These are phyloP conservation scores for Chondrilla cf. caribensis DNA, from an alignment of 37 sponge, comb jelly and placozoan genomes.

Conservation along the genomic window DNA sequence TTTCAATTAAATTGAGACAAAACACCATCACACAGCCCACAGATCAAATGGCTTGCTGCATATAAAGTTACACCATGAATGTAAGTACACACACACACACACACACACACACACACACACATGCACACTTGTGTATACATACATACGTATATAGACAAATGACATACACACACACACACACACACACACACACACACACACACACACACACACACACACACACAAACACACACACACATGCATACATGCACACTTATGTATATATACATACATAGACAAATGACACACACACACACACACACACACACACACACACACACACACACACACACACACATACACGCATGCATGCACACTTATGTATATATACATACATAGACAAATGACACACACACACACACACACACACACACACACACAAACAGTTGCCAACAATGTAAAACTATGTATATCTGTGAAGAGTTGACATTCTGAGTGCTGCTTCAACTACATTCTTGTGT, in stretches of 20 bases:
- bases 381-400: slow-evolving; percentile 28
- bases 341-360: slow-evolving; percentile 4
- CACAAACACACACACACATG: neutral
- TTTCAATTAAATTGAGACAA: too few species aligned
- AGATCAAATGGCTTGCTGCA: neutral
- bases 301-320: slow-evolving; percentile 24
- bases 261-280: too few species aligned
- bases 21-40: neutral
- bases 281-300: neutral
- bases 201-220: slow-evolving; percentile 7
- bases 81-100: too few species aligned
- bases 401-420: slow-evolving; percentile 3
- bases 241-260: slow-evolving; percentile 18
- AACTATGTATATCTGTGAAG: too few species aligned
- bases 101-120: neutral
- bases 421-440: neutral
- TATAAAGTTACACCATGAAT: too few species aligned
- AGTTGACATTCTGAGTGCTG: too few species aligned
- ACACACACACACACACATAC: slow-evolving; percentile 23
- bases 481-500: too few species aligned
- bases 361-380: slow-evolving; percentile 3
- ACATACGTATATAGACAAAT: too few species aligned
- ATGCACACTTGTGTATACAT: too few species aligned
- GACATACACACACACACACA: neutral
- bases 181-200: neutral